These are phyloP conservation scores for Thymelicus acteon DNA, from an alignment of 2,888 invertebrate genomes.

Conservation along the genomic window DNA sequence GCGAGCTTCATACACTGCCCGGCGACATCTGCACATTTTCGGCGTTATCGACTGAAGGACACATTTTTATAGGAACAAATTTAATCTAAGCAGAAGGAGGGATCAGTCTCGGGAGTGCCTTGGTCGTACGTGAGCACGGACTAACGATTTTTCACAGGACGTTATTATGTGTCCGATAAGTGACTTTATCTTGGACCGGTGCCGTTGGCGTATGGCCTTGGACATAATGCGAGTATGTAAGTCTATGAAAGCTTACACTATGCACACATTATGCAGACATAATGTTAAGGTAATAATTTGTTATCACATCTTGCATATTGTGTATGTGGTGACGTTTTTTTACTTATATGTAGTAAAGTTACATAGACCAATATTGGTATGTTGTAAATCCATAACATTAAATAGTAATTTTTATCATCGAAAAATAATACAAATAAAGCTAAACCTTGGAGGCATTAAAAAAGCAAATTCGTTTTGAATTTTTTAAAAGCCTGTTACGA, in stretches of 20 bases:
- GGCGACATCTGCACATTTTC: slow-evolving; percentile 80
- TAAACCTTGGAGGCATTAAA: neutral
- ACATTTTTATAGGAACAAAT: slow-evolving; percentile 81
- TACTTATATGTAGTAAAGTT: too few relatives aligned
- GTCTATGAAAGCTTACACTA: neutral
- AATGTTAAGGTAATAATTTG: neutral
- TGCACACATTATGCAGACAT: neutral
- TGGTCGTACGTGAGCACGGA: slow-evolving; percentile 71
- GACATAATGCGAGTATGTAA: slow-evolving; percentile 34
- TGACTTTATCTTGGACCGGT: slow-evolving; percentile 65
- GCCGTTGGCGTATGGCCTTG: slow-evolving; percentile 52
- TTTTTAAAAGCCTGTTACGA: neutral
- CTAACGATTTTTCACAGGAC: slow-evolving; percentile 74
- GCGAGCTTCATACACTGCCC: slow-evolving; percentile 73
- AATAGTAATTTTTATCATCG: too few relatives aligned
- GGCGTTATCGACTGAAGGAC: slow-evolving; percentile 75
- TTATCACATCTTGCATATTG: too few relatives aligned
- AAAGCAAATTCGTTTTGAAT: neutral
- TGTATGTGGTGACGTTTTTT: too few relatives aligned
- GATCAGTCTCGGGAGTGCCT: slow-evolving; percentile 78
- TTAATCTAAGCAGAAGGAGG: slow-evolving; percentile 80
- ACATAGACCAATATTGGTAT: too few relatives aligned
- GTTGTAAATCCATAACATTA: too few relatives aligned
- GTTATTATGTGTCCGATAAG: slow-evolving; percentile 73
- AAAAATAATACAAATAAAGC: too few relatives aligned